Base-by-base conservation (phyloP, 2,888 invertebrate species). In the Phania funesta region DNA sequence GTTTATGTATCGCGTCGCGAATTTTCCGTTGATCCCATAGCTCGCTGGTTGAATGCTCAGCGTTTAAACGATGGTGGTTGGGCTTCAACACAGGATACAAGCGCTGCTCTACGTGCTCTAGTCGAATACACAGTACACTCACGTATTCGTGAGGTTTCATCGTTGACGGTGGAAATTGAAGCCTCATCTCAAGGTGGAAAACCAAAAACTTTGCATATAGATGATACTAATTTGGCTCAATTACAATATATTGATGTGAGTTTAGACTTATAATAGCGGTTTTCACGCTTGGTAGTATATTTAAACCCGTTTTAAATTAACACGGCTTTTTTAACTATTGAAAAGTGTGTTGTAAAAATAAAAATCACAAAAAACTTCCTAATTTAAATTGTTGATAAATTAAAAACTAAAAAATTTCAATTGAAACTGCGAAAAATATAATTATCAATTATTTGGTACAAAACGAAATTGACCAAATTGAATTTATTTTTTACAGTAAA, bases 11-110 rank as follows among this genome's bases (percentile, higher is more conserved):
- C 95, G 32, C 93, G 96, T 18, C 95, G 97, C 89, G 97, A 97
- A 87, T 91, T 94, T 68, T 93, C 94, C 86, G 94, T 96, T 77
- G 96, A 97, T 87, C 94, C 95, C 2, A 97, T 98, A 85, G 97
- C 97, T 9, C 95, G 95, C 89, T 98, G 98, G 98, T 92, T 98
- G 48, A 98, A 97, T 89, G 93, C 96, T 0, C 97, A 97, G 89
- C 92, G 98, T 67, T 92, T 97, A 6, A 94, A 95, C 3, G 96
- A 97, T 86, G 96, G 96, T 5, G 98, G 97, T 0, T 97, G 96
- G 96, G 95, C 96, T 0, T 96, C 96, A 2, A 96, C 96, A 0
- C 96, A 96, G 92, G 86, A 86, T 52, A 96, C 97, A 0, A 95
- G 97, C 83, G 93, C 96, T 86, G 96, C 98, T 0, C 93, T 98